A percentile compares a stretch with the other conserved stretches of the same genome.
Evolutionary conservation across 2,888 invertebrate genomes (phyloP).

Genomic region (Metalampra italica): DNA sequence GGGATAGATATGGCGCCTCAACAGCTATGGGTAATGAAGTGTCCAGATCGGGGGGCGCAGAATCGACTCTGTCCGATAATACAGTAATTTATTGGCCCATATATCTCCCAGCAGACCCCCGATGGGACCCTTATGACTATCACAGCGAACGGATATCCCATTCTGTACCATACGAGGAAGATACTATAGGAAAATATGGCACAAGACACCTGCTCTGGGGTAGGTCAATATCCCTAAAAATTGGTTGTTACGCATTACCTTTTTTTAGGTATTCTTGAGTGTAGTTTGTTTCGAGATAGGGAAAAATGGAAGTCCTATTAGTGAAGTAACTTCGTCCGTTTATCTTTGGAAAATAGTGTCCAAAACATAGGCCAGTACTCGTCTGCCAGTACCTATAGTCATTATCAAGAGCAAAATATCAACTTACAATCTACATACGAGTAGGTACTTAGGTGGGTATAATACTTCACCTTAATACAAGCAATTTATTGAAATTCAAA

Average conservation of each 20-base stretch:
- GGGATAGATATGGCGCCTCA: conserved; percentile 3
- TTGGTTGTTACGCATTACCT: not conserved
- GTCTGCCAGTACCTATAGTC: too few relatives aligned
- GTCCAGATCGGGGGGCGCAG: conserved; percentile 21
- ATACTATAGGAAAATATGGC: conserved; percentile 2
- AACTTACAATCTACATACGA: too few relatives aligned
- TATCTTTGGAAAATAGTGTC: not conserved
- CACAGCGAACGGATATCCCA: conserved; percentile 13
- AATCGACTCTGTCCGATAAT: conserved; percentile 49
- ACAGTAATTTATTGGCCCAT: conserved; percentile 55
- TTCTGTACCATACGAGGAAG: not conserved
- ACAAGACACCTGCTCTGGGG: conserved; percentile 1
- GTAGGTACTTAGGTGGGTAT: too few relatives aligned
- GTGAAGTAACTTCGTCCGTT: not conserved
- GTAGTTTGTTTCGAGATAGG: too few relatives aligned
- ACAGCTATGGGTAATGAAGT: conserved; percentile 21
- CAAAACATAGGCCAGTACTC: too few relatives aligned
- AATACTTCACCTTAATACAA: too few relatives aligned
- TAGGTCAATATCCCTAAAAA: not conserved
- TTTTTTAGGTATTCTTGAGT: not conserved
- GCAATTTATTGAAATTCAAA: too few relatives aligned
- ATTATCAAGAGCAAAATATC: too few relatives aligned
- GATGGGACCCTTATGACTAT: conserved; percentile 41
- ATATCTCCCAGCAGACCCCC: conserved; percentile 45
- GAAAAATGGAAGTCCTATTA: not conserved